Evolutionary conservation across 2,888 invertebrate species (phyloP), one percentile per base, ranked within the genome.

Genomic region (Psylliodes chrysocephalus): DNA sequence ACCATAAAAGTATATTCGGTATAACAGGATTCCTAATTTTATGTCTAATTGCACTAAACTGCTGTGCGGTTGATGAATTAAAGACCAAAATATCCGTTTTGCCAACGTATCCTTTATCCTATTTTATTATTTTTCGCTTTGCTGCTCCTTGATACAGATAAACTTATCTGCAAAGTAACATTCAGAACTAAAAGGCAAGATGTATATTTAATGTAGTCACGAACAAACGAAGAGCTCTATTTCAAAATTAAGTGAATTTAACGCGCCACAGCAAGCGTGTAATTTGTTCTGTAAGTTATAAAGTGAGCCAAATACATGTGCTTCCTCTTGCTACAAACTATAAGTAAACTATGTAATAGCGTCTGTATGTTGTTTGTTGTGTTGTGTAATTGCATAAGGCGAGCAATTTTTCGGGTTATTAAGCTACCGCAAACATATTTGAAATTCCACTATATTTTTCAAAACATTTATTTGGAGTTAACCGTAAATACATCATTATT

Each of bases 161-260:
- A 55, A 28, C 30, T 55, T 12, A 54, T 54, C 42, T 42, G 47
- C 57, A 38, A 28, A 49, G 12, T 28, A 49, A 49, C 49, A 28
- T 47, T 18, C 25, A 38, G 38, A 49, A 42, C 38, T 40, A 15
- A n/a, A 59, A 59, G 25, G 38, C n/a, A 40, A 49, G 59, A 59
- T 59, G 59, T 40, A 40, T 59, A 51, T 59, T 59, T 59, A 59
- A 59, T 59, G 49, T 28, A 59, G 49, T 49, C 49, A 44, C 22
- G 49, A 57, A 59, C 59, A 59, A 59, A 59, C 30, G 47, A 22
- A 51, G 49, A 40, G 42, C 40, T 40, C 22, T 59, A 59, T 49
- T 49, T 49, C 28, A 49, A 59, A 59, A 51, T 49, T 57, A 59
- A 59, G 28, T 49, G 59, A 40, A 59, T 49, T 59, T 59, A 59